Conservation (phyloP, 1,140 invertebrate genomes). For the Vollenhovia emeryi region DNA sequence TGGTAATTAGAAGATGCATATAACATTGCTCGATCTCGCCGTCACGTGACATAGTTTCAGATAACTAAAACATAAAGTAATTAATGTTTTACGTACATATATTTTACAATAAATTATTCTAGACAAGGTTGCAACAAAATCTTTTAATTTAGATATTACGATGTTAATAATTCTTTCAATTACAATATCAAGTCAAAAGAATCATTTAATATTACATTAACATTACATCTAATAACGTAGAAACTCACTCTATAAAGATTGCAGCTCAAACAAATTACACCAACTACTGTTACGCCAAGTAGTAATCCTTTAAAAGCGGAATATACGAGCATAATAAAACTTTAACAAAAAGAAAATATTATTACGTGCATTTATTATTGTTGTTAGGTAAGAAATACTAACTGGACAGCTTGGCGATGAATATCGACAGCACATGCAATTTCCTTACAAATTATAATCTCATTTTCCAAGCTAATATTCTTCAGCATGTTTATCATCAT, state of each 20-base stretch:
- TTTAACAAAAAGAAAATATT: background rate
- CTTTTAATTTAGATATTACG: background rate
- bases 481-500: background rate
- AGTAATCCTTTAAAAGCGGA: background rate
- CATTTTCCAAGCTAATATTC: background rate
- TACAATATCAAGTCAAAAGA: background rate
- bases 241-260: slow-evolving; percentile 7
- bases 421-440: background rate
- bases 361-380: background rate
- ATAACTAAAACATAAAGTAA: background rate
- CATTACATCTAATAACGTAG: background rate
- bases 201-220: too few species aligned
- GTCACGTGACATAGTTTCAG: background rate
- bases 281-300: background rate
- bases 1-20: background rate
- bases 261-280: background rate
- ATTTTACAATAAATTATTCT: background rate
- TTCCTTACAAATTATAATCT: background rate
- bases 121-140: background rate
- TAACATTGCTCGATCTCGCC: background rate
- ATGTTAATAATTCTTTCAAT: too few species aligned
- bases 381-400: background rate
- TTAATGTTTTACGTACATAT: too few species aligned
- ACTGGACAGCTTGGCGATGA: background rate
- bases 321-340: background rate